phyloP scores from a whole-genome alignment of 1,140 invertebrate genomes.

The Platyscapa corneri region DNA sequence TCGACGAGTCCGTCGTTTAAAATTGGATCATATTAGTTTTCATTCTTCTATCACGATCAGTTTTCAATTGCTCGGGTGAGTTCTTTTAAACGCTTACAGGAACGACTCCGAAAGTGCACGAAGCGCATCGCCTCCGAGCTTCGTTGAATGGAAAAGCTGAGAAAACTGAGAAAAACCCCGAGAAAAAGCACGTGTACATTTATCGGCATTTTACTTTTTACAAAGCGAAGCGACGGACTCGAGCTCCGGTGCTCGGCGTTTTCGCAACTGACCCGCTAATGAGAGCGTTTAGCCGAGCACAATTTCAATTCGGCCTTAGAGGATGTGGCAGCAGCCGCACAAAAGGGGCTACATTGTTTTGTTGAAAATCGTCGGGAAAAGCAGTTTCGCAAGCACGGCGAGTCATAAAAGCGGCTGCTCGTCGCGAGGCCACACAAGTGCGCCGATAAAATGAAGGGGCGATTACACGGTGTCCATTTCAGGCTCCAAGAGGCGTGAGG shows the following conservation, averaged over 20 bases:
- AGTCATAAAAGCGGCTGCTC: background rate
- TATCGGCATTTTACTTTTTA: background rate
- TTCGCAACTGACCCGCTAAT: conserved; percentile 5
- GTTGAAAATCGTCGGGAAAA: background rate
- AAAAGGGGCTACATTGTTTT: background rate
- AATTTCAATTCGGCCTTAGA: background rate
- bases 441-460: conserved; percentile 52
- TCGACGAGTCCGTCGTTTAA: too few species aligned
- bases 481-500: conserved; percentile 45
- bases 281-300: conserved; percentile 5
- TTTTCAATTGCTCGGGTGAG: too few species aligned
- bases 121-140: too few species aligned
- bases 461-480: conserved; percentile 72
- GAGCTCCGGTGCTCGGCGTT: background rate
- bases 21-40: background rate
- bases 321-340: background rate
- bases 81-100: too few species aligned
- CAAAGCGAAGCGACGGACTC: background rate
- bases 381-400: background rate
- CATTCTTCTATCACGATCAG: too few species aligned
- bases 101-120: too few species aligned
- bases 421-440: conserved; percentile 43
- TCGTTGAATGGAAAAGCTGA: too few species aligned
- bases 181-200: too few species aligned
- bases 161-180: too few species aligned